These are phyloP conservation scores for Nibea albiflora DNA, from an alignment of 2,113 vertebrate species.

Conservation along the genomic window DNA sequence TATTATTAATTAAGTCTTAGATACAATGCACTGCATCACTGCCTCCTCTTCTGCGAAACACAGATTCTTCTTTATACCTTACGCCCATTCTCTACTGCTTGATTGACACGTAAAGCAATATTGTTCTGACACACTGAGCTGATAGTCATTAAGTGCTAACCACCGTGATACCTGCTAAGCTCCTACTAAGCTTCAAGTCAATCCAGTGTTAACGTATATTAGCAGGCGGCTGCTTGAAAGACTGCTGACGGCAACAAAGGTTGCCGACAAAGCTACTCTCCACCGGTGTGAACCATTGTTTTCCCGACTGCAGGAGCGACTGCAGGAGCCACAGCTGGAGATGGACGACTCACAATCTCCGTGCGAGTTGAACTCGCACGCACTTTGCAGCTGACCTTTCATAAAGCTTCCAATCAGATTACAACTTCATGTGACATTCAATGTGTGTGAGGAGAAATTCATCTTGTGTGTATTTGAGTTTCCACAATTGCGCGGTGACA, in stretches of 20 bases:
- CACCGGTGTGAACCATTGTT: neutral
- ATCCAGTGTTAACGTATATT: conserved; percentile 28
- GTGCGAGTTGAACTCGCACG: conserved; percentile 6
- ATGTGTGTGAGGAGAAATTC: conserved; percentile 24
- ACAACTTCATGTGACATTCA: conserved; percentile 47
- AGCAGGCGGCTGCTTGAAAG: conserved; percentile 20
- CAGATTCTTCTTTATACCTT: neutral
- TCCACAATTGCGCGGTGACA: conserved; percentile 25
- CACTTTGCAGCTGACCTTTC: conserved; percentile 32
- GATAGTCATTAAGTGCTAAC: conserved; percentile 26
- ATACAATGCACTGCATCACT: neutral
- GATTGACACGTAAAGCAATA: neutral
- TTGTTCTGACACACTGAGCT: conserved; percentile 18
- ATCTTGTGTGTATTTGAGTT: conserved; percentile 27
- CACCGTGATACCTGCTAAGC: neutral
- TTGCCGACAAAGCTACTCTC: neutral
- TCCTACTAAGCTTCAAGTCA: conserved; percentile 34
- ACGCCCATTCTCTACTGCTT: neutral
- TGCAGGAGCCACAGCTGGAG: neutral
- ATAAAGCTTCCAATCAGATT: conserved; percentile 29
- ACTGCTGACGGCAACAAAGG: neutral
- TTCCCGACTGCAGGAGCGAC: neutral
- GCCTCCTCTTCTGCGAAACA: neutral
- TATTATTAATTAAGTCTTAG: neutral
- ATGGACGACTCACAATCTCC: conserved; percentile 14